Evolutionary conservation across 2,797 vertebrate genomes (phyloP).

Genomic region (Anolis apletophallus): DNA sequence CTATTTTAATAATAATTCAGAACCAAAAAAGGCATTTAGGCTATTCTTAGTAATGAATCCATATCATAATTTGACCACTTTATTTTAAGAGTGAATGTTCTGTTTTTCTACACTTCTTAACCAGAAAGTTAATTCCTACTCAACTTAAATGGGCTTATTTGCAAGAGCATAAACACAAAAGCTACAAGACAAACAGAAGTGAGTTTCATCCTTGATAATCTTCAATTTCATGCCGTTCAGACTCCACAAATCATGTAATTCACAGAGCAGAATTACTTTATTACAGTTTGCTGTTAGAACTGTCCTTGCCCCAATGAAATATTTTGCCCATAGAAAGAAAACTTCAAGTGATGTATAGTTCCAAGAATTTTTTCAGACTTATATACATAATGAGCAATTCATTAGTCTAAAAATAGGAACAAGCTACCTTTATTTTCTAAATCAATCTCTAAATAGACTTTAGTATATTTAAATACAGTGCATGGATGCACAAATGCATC

Average conservation of each 20-base stretch:
- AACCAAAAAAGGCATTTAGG: not conserved
- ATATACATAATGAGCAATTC: not conserved
- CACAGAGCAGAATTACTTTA: fast-evolving
- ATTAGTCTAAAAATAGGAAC: constrained; percentile 21
- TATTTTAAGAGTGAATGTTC: not conserved
- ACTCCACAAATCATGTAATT: not conserved
- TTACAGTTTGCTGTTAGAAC: not conserved
- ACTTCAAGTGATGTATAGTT: constrained; percentile 23
- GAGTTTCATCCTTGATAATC: not conserved
- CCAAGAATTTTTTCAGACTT: constrained; percentile 1
- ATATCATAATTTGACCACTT: not conserved
- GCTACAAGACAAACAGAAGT: not conserved
- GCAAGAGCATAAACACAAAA: not conserved
- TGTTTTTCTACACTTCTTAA: not conserved
- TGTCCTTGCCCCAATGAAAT: not conserved
- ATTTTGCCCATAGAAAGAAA: not conserved
- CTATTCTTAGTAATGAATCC: not conserved
- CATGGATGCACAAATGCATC: constrained; percentile 38
- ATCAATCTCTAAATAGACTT: constrained; percentile 36
- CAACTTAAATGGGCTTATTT: not conserved
- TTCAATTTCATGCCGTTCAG: not conserved
- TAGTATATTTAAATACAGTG: constrained; percentile 64
- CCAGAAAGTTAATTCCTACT: not conserved
- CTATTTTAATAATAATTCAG: not conserved
- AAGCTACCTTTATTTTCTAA: constrained; percentile 22